Conservation (phyloP, 2,113 vertebrate species). For the Xenopus laevis region DNA sequence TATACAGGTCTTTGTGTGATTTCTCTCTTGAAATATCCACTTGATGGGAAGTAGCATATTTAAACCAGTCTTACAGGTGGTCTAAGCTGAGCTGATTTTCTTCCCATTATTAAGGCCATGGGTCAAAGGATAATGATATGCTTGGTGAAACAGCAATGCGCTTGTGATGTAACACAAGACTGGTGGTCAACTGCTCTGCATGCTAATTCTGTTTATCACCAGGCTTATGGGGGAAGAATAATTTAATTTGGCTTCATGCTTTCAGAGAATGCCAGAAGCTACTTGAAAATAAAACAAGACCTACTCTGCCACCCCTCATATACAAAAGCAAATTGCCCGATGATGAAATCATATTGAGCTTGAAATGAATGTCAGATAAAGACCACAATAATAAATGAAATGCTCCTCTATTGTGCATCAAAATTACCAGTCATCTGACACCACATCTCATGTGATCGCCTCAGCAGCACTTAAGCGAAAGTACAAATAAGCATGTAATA, state of each 20-base stretch:
- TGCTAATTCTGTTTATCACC: slow-evolving; percentile 7
- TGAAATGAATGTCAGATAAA: too few relatives aligned
- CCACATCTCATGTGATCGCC: too few relatives aligned
- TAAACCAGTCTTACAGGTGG: not conserved
- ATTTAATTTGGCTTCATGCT: slow-evolving; percentile 17
- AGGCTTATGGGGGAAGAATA: not conserved
- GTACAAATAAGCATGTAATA: too few relatives aligned
- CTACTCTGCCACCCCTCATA: not conserved
- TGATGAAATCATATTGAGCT: too few relatives aligned
- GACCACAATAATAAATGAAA: too few relatives aligned
- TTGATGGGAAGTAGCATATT: not conserved
- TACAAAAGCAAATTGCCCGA: too few relatives aligned
- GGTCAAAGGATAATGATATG: slow-evolving; percentile 22
- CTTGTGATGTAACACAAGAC: not conserved
- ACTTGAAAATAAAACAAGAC: not conserved
- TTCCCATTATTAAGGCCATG: slow-evolving; percentile 5
- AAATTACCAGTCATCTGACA: too few relatives aligned
- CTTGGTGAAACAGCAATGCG: slow-evolving; percentile 11
- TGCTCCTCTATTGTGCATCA: too few relatives aligned
- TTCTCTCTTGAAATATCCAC: not conserved
- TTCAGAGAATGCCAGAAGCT: slow-evolving; percentile 2
- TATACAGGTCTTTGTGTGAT: not conserved
- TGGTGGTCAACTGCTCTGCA: not conserved
- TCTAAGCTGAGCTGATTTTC: not conserved
- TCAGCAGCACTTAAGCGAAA: too few relatives aligned